Evolutionary conservation across 2,113 vertebrate species (phyloP), one percentile per base, ranked within the genome.

Genomic region (Eublepharis macularius): DNA sequence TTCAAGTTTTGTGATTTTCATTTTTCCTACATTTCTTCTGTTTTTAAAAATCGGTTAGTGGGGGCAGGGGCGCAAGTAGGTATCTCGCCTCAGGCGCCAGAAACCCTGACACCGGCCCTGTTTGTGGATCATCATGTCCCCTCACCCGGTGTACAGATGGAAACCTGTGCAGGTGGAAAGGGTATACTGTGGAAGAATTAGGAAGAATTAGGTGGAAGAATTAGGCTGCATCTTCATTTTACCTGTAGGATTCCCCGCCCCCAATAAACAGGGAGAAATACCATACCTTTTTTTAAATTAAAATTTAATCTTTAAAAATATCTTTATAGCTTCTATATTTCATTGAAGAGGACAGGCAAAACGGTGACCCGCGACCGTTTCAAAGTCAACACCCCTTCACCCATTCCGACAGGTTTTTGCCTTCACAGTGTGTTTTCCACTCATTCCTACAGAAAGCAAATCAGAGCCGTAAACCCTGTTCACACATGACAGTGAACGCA

Each of bases 351-450:
- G 3, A 32, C 29, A 57, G 24, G 57, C 6, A 34, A 65, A n/a
- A 78, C 26, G 34, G 29, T 21, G n/a, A 7, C 17, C 6, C 63
- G 32, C 1, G 29, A 26, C 11, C 2, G 63, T 73, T 47, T 85
- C 76, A 85, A 41, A 57, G 0, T 1, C 10, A 34, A 57, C 84
- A 85, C 4, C 76, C 76, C 21, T 49, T 80, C 34, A 80, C 19
- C 84, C 84, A 85, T 4, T 63, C 21, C 0, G 3, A 17, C 51
- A 80, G 12, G 54, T 73, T 68, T 47, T 80, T 39, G 32, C 73
- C 14, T 80, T 80, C 21, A 63, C 84, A 85, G 51, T 85, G 84
- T n/a, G 41, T 73, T 79, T 45, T 73, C 84, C 84, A 85, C n/a
- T 72, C 12, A 1, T 63, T 2, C 84, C 84, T 85, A 51, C 51